phyloP scores from a whole-genome alignment of 1,140 invertebrate species.

The Cotesia glomerata region DNA sequence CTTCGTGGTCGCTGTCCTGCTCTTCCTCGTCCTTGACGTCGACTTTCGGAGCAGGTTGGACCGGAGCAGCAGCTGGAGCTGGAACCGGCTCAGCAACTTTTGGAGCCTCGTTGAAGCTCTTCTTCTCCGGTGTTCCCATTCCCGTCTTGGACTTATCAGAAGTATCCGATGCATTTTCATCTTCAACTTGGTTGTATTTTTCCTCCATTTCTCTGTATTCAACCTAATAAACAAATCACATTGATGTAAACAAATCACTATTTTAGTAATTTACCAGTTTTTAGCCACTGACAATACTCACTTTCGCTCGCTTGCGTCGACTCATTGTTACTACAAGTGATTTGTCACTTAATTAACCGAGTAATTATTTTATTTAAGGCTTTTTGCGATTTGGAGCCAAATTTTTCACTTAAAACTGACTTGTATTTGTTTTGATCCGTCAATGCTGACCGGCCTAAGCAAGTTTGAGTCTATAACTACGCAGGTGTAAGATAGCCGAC shows the following conservation, averaged over 20 bases:
- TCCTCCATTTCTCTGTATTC: slow-evolving; percentile 74
- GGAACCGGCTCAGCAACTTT: slow-evolving; percentile 46
- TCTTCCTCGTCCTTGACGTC: slow-evolving; percentile 60
- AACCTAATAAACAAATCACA: slow-evolving; percentile 58
- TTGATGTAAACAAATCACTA: not conserved
- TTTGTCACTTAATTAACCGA: too few relatives aligned
- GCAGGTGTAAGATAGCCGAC: too few relatives aligned
- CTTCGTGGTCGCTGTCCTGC: slow-evolving; percentile 60
- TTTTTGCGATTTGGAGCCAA: too few relatives aligned
- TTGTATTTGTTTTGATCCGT: too few relatives aligned
- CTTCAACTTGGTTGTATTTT: slow-evolving; percentile 69
- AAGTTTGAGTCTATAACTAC: too few relatives aligned
- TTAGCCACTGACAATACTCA: slow-evolving; percentile 40
- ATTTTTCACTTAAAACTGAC: too few relatives aligned
- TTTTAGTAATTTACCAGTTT: not conserved
- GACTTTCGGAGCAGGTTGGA: slow-evolving; percentile 45
- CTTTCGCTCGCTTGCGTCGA: slow-evolving; percentile 71
- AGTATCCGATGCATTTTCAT: slow-evolving; percentile 70
- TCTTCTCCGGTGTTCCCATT: slow-evolving; percentile 62
- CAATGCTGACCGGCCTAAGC: too few relatives aligned
- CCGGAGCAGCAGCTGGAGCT: slow-evolving; percentile 36
- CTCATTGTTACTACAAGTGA: slow-evolving; percentile 63
- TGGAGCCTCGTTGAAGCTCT: slow-evolving; percentile 52
- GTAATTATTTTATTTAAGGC: too few relatives aligned
- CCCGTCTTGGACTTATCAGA: slow-evolving; percentile 70